Evolutionary conservation across 2,888 invertebrate genomes (phyloP).

Genomic region (Thecophora atra): DNA sequence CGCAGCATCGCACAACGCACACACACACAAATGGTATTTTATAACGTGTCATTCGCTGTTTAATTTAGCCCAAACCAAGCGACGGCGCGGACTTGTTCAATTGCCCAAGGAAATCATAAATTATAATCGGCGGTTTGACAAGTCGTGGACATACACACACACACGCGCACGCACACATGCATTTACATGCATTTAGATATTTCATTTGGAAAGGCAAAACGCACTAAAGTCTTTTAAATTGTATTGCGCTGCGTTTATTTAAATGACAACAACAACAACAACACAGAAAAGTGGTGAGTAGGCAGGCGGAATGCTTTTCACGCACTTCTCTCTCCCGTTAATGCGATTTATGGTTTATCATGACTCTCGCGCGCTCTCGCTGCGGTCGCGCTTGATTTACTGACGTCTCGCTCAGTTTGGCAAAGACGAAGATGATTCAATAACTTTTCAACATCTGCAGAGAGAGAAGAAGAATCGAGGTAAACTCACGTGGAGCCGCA

Average conservation of each 20-base stretch:
- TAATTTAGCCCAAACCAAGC: constrained; percentile 31
- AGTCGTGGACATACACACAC: constrained; percentile 45
- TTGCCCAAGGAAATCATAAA: constrained; percentile 60
- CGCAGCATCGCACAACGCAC: neutral
- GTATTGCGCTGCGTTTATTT: constrained; percentile 21
- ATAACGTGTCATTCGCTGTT: constrained; percentile 55
- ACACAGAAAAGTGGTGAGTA: neutral
- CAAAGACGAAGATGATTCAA: neutral
- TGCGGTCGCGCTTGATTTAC: no score
- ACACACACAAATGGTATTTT: constrained; percentile 38
- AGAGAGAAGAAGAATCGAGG: no score
- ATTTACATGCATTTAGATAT: neutral
- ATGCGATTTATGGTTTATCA: constrained; percentile 12
- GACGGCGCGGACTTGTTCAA: constrained; percentile 36
- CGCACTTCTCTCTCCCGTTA: neutral
- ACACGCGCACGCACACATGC: no score
- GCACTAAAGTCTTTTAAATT: constrained; percentile 22
- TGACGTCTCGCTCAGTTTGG: constrained; percentile 2
- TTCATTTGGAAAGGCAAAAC: constrained; percentile 6
- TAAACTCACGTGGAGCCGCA: no score
- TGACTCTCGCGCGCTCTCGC: neutral
- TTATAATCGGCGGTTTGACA: constrained; percentile 59
- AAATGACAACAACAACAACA: constrained; percentile 7
- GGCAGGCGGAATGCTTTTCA: neutral
- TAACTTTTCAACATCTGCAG: no score